Evolutionary conservation across 2,797 vertebrate genomes (phyloP).

Genomic region (Antennarius maculatus): DNA sequence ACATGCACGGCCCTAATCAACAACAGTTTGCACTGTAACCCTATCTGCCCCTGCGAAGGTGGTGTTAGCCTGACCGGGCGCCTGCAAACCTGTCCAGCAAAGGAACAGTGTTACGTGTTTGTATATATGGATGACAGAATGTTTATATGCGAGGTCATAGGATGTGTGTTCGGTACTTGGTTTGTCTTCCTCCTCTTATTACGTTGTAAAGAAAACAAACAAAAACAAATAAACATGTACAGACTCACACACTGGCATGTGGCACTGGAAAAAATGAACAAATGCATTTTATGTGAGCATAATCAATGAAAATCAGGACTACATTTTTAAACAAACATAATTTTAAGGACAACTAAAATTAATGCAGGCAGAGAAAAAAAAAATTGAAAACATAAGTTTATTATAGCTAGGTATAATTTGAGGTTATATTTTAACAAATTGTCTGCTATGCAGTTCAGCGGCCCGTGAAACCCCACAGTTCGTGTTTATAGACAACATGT

Average conservation of each 20-base stretch:
- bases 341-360: not conserved
- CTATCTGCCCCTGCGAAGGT: conserved; percentile 72
- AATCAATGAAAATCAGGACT: not conserved
- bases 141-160: conserved; percentile 70
- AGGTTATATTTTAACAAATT: too few relatives aligned
- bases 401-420: not conserved
- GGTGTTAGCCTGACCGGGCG: conserved; percentile 71
- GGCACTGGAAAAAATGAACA: conserved; percentile 1
- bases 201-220: conserved; percentile 26
- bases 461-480: not conserved
- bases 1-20: conserved; percentile 82
- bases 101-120: conserved; percentile 44
- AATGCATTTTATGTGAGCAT: not conserved
- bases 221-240: conserved; percentile 31
- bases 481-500: not conserved
- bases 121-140: conserved; percentile 56
- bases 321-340: not conserved
- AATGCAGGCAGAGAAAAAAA: not conserved
- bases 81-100: conserved; percentile 72
- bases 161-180: conserved; percentile 43
- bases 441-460: not conserved
- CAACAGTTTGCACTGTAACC: conserved; percentile 87
- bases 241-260: conserved; percentile 12
- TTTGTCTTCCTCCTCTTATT: conserved; percentile 44
- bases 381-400: not conserved